Percentiles rank a stretch among this genome's conserved stretches.
phyloP scores from a whole-genome alignment of 2,797 vertebrate species.

The Pipistrellus pipistrellus region DNA sequence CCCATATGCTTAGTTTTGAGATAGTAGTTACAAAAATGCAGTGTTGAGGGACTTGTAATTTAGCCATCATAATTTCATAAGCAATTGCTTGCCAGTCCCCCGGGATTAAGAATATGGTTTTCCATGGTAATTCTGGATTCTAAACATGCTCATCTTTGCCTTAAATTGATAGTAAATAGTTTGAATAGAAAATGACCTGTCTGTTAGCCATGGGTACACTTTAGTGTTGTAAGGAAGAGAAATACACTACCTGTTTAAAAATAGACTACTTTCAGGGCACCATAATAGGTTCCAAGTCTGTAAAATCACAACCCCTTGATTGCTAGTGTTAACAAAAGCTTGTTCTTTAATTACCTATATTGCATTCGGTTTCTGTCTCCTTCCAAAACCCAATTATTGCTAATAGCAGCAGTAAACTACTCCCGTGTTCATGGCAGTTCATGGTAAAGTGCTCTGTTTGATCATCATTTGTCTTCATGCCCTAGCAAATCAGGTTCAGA shows the following conservation, averaged over 20 bases:
- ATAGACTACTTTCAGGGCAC: constrained; percentile 88
- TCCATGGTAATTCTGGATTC: constrained; percentile 89
- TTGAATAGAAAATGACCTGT: constrained; percentile 93
- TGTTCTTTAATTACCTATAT: constrained; percentile 92
- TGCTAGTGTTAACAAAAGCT: constrained; percentile 91
- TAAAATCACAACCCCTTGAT: constrained; percentile 91
- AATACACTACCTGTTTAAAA: constrained; percentile 88
- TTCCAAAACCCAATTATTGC: constrained; percentile 91
- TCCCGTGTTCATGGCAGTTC: constrained; percentile 86
- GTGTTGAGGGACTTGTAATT: constrained; percentile 83
- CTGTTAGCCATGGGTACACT: constrained; percentile 85
- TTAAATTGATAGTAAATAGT: constrained; percentile 92
- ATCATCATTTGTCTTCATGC: constrained; percentile 85
- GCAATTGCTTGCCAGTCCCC: constrained; percentile 80
- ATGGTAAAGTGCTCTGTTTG: constrained; percentile 83
- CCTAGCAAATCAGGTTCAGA: constrained; percentile 84
- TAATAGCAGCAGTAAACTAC: constrained; percentile 87
- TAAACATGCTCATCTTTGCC: constrained; percentile 89
- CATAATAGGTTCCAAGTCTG: constrained; percentile 90
- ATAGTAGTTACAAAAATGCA: constrained; percentile 78
- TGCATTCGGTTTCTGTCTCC: constrained; percentile 91
- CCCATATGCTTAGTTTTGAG: constrained; percentile 75
- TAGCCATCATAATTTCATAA: constrained; percentile 82
- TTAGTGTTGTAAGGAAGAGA: constrained; percentile 86
- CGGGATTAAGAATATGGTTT: constrained; percentile 90